Base-by-base conservation (phyloP, 2,113 vertebrate species). In the Chaenocephalus aceratus region DNA sequence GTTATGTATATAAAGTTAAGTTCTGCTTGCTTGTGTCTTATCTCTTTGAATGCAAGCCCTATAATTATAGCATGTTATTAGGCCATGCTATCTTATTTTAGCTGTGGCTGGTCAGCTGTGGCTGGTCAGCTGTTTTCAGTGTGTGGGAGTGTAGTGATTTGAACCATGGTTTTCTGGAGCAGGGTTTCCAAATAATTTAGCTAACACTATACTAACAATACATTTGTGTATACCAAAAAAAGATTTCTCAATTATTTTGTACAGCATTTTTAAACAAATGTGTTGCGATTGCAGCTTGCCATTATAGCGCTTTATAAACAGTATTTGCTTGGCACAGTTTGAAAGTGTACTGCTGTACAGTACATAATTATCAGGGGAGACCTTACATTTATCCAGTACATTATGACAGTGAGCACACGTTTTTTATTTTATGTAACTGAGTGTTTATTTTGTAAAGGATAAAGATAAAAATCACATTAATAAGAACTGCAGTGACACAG, bases 21-120 rank as follows among this genome's bases (percentile, higher is more conserved):
- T 77, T 36, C 53, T 77, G 12, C 41, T 80, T 56, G 46, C 70
- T 74, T 53, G 15, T 66, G 53, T 46, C 54, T 66, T 66, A 63
- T 65, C 41, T 58, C 23, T 66, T 76, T 77, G 54, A 65, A 87
- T 81, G n/a, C 46, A 71, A 45, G 56, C 54, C 57, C 44, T 71
- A 52, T 81, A 67, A 84, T 81, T 87, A 84, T 59, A 81, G 64
- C 44, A 52, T 59, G 64, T 72, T 72, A 80, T 87, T 81, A 71
- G 81, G 64, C 69, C 69, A 77, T 57, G 56, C 74, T 56, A 26
- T 75, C 65, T 70, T 75, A 71, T 70, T 81, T 81, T 84, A 78
- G 65, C 74, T 58, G 49, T 46, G 60, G 30, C 81, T 75, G 74
- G 65, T 87, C 82, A 87, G 74, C 78, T 81, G 77, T 83, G 60